Evolutionary conservation across 1,140 invertebrate species (phyloP).

Genomic region (Pseudomyrmex gracilis): DNA sequence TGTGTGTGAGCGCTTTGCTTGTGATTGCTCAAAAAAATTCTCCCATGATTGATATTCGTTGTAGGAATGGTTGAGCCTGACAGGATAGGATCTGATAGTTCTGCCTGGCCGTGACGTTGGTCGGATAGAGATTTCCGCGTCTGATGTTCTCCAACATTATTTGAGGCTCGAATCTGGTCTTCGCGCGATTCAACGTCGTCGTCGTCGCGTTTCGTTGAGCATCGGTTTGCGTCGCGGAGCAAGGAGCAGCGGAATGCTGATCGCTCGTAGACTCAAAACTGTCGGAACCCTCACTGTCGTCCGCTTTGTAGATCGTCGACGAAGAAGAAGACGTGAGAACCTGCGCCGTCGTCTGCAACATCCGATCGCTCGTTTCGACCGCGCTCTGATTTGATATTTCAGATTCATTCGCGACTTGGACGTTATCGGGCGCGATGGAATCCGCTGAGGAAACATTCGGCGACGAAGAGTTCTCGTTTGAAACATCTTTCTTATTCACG

Average conservation of each 20-base stretch:
- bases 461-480: constrained; percentile 21
- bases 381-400: constrained; percentile 25
- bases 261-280: constrained; percentile 70
- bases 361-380: background rate
- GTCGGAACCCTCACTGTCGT: constrained; percentile 78
- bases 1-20: no score
- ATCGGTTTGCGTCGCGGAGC: constrained; percentile 2
- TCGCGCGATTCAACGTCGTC: constrained; percentile 65
- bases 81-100: constrained; percentile 88
- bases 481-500: background rate
- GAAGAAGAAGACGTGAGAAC: constrained; percentile 74
- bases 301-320: constrained; percentile 77
- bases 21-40: constrained; percentile 86
- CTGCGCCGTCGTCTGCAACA: constrained; percentile 54
- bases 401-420: constrained; percentile 1
- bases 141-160: constrained; percentile 87
- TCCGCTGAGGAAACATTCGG: constrained; percentile 1
- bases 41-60: constrained; percentile 90
- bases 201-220: constrained; percentile 56
- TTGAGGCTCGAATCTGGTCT: constrained; percentile 87
- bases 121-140: constrained; percentile 86
- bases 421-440: background rate
- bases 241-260: constrained; percentile 54
- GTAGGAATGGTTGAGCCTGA: constrained; percentile 89
- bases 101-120: constrained; percentile 82